phyloP scores from a whole-genome alignment of 1,140 invertebrate species.

The Episyrphus balteatus region DNA sequence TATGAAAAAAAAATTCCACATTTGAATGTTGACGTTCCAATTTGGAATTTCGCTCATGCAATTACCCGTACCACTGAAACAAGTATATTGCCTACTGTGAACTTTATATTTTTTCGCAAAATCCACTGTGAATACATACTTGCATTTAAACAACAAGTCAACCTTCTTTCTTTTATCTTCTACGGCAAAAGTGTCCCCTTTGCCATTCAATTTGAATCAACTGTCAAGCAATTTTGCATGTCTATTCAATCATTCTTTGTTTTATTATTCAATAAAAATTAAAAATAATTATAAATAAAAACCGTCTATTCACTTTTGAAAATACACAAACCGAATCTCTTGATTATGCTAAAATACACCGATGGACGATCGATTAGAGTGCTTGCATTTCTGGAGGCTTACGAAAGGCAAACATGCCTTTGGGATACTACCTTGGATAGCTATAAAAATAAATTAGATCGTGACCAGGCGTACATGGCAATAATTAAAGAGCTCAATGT shows the following conservation, averaged over 20 bases:
- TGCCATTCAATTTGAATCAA: too few species aligned
- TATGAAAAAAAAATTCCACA: background rate
- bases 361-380: conserved; percentile 18
- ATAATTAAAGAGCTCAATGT: conserved; percentile 28
- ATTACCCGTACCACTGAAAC: too few species aligned
- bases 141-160: too few species aligned
- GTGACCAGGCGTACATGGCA: conserved; percentile 26
- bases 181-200: too few species aligned
- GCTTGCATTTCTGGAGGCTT: conserved; percentile 28
- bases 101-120: too few species aligned
- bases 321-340: background rate
- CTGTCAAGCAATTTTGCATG: too few species aligned
- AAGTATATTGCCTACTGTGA: too few species aligned
- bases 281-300: background rate
- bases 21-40: background rate
- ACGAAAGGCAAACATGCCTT: conserved; percentile 28
- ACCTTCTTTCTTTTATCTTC: too few species aligned
- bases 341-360: background rate
- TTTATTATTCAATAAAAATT: too few species aligned
- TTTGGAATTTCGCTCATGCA: too few species aligned
- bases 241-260: too few species aligned
- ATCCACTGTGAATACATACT: too few species aligned
- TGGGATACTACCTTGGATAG: conserved; percentile 28
- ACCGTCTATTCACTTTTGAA: background rate
- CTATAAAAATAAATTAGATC: conserved; percentile 28